phyloP scores from a whole-genome alignment of 2,797 vertebrate species.

The Peromyscus attwateri region DNA sequence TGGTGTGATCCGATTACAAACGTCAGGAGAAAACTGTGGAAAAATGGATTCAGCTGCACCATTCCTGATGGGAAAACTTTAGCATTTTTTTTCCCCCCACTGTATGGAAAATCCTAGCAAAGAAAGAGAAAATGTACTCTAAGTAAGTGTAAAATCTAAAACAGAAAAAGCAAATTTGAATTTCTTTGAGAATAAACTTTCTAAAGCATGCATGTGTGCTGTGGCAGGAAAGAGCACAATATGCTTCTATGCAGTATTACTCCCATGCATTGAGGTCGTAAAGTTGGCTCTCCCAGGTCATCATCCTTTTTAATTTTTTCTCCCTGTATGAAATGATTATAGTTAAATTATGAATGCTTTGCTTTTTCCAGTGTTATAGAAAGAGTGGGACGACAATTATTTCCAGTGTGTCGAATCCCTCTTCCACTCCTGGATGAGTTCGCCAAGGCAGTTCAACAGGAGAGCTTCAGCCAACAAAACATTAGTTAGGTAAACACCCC shows the following conservation, averaged over 20 bases:
- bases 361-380: not conserved
- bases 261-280: not conserved
- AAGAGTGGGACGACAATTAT: not conserved
- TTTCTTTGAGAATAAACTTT: not conserved
- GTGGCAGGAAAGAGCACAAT: not conserved
- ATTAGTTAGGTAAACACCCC: not conserved
- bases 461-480: not conserved
- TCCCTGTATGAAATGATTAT: not conserved
- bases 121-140: not conserved
- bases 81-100: not conserved
- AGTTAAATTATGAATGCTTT: not conserved
- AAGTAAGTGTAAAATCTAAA: not conserved
- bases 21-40: not conserved
- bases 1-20: not conserved
- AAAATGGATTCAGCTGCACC: not conserved
- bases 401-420: not conserved
- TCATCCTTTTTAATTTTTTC: not conserved
- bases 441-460: not conserved
- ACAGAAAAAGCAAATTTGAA: not conserved
- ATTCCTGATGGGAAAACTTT: not conserved
- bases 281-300: too few relatives aligned
- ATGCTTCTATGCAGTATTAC: not conserved
- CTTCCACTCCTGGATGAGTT: too few relatives aligned
- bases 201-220: not conserved
- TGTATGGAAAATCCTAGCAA: not conserved